phyloP scores from a whole-genome alignment of 2,888 invertebrate genomes.

The Leucozona laternaria region DNA sequence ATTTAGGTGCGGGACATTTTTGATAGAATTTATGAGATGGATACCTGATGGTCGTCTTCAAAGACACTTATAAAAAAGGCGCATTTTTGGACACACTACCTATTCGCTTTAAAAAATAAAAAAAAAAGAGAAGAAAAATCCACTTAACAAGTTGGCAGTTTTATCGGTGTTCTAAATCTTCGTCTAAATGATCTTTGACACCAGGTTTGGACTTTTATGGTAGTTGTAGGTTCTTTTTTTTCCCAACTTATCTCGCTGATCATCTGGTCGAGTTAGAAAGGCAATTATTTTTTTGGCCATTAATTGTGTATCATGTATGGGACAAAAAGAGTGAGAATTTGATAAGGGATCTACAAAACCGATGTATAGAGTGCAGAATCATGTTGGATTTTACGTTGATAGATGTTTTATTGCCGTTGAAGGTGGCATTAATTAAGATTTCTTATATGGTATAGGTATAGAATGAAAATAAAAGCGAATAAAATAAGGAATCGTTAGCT shows the following conservation, averaged over 20 bases:
- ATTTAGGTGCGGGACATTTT: constrained; percentile 47
- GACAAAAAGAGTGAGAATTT: constrained; percentile 48
- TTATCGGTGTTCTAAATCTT: constrained; percentile 59
- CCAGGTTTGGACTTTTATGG: constrained; percentile 62
- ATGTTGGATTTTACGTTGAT: constrained; percentile 54
- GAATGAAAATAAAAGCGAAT: not conserved
- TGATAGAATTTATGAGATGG: constrained; percentile 61
- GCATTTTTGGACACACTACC: constrained; percentile 1
- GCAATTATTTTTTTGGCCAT: constrained; percentile 43
- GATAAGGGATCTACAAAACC: constrained; percentile 51
- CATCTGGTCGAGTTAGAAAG: constrained; percentile 32
- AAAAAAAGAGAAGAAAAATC: constrained; percentile 10
- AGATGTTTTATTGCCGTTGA: constrained; percentile 50
- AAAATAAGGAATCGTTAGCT: not conserved
- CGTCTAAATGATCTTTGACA: constrained; percentile 64
- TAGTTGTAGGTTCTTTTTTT: constrained; percentile 21
- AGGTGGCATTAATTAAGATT: constrained; percentile 40
- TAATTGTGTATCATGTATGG: constrained; percentile 38
- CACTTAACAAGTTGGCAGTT: constrained; percentile 52
- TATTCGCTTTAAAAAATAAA: too few relatives aligned
- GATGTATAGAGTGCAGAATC: constrained; percentile 63
- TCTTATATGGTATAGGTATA: not conserved
- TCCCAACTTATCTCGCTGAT: constrained; percentile 60
- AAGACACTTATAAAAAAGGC: constrained; percentile 47
- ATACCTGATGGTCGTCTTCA: constrained; percentile 21